Base-by-base conservation (phyloP, 2,888 invertebrate species). In the Heteropelma amictum region DNA sequence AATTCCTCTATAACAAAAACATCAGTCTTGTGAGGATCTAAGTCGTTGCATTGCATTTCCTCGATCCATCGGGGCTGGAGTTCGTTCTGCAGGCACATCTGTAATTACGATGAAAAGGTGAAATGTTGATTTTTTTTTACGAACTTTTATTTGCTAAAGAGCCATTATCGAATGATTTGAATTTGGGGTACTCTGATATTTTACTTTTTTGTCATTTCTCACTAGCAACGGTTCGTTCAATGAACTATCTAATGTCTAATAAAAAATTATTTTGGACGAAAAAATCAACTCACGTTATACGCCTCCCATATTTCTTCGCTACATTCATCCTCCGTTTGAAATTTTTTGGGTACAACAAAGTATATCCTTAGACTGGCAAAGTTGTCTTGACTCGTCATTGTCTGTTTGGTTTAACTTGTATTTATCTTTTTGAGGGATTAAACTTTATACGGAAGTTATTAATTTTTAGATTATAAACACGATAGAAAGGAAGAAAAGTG, bases 1-100 rank as follows among this genome's bases (percentile, higher is more conserved):
- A 98, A 97, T 47, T 93, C 91, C 68, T 95, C 93, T 84, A 97
- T 91, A 0, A 98, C 93, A 86, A 96, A 94, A 1, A 96, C 93
- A 90, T 95, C 94, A 79, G 92, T 93, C 19, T 93, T 93, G 6
- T 91, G 91, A 42, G 93, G 91, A 7, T 90, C 84, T 3, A 92
- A 88, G 8, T 88, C 82, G 0, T 91, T 89, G 76, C 72, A 72
- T 3, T 47, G 6, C 21, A 40, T 61, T 21, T 72, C 72, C n/a
- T 40, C 17, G 6, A 65, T 35, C 77, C 72, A 72, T 5, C 47
- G 40, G 3, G 61, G 61, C 19, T 49, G 28, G 12, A 69, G 61
- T 45, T 70, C 72, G 21, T 73, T 73, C 8, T 75, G 70, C 4
- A 67, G 10, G 42, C 75, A 76, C 60, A 61, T 71, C 79, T 51